A percentile compares a stretch with the other conserved stretches of the same genome.
phyloP scores from a whole-genome alignment of 2,113 vertebrate species.

The Oriolus oriolus region DNA sequence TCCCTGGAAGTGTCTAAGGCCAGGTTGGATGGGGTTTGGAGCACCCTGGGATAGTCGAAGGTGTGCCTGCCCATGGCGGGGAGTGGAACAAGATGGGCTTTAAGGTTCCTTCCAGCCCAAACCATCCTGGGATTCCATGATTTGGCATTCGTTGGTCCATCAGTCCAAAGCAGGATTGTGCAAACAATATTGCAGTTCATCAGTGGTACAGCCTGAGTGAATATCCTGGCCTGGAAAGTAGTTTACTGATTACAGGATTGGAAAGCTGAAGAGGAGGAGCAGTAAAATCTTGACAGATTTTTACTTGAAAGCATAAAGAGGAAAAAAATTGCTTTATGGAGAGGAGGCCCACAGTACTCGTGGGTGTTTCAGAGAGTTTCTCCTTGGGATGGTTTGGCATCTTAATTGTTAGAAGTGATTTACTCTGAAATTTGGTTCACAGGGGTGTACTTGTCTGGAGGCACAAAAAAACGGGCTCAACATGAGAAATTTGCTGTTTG shows the following conservation, averaged over 20 bases:
- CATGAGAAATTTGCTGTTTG: background rate
- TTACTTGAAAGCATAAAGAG: background rate
- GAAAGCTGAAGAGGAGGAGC: background rate
- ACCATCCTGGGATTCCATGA: background rate
- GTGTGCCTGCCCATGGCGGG: background rate
- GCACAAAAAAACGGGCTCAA: background rate
- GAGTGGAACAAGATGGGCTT: background rate
- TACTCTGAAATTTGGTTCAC: background rate
- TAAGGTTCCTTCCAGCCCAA: background rate
- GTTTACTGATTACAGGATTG: background rate
- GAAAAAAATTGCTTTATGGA: background rate
- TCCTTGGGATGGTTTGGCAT: background rate
- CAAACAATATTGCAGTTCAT: background rate
- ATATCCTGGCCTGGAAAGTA: background rate
- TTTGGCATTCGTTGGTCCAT: background rate
- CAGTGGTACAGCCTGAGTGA: background rate
- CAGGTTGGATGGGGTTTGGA: background rate
- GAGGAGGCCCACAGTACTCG: background rate
- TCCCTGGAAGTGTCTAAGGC: background rate
- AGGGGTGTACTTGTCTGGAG: background rate
- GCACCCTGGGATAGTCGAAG: background rate
- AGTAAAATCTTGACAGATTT: background rate
- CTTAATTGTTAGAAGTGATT: background rate
- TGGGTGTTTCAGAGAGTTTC: background rate
- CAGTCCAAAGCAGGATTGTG: background rate